Conservation (phyloP, 2,113 vertebrate species). For the Lycocorax pyrrhopterus region DNA sequence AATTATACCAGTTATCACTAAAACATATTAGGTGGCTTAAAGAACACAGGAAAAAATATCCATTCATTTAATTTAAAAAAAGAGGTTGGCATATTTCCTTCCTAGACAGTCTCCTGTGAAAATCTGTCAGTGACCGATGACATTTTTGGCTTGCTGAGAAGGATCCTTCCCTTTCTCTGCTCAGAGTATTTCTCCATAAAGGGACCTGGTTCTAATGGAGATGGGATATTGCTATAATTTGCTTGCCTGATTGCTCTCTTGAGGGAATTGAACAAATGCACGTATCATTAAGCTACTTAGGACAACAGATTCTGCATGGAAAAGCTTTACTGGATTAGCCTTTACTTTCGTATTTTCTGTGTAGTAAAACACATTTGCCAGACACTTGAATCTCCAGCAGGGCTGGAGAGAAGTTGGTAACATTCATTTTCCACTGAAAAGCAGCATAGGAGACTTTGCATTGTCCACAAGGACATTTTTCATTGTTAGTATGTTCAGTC, state of each 20-base stretch:
- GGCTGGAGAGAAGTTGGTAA: not conserved
- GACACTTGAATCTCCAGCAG: not conserved
- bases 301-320: not conserved
- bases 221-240: not conserved
- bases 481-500: not conserved
- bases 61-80: not conserved
- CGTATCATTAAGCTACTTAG: not conserved
- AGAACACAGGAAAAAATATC: not conserved
- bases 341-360: not conserved
- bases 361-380: not conserved
- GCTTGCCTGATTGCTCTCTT: not conserved
- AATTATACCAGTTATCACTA: not conserved
- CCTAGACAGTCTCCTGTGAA: not conserved
- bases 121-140: not conserved
- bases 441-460: not conserved
- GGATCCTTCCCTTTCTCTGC: not conserved
- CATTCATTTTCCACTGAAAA: not conserved
- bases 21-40: not conserved
- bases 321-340: not conserved
- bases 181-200: not conserved
- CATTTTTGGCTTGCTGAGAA: accelerated
- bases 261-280: not conserved
- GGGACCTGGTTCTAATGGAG: not conserved
- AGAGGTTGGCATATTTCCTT: not conserved
- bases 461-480: slow-evolving; percentile 24